Conservation (phyloP, 2,888 invertebrate genomes). For the Himalopsyche japonica region DNA sequence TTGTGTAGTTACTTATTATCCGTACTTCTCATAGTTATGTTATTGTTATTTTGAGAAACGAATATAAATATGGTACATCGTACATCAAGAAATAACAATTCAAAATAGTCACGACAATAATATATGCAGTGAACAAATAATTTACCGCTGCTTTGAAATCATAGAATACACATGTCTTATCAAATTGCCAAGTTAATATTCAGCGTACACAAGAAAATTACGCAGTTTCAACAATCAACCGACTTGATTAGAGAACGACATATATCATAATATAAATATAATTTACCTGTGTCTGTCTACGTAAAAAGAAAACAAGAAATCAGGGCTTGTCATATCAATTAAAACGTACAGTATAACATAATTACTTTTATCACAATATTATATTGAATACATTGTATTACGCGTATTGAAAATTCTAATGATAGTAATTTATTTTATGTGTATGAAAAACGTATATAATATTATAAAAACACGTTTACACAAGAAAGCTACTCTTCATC, state of each 20-base stretch:
- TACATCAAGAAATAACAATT: not conserved
- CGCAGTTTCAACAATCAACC: not conserved
- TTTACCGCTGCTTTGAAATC: not conserved
- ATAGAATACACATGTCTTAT: not conserved
- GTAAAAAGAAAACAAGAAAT: not conserved
- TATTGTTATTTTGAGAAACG: not conserved
- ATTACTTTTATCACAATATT: too few species aligned
- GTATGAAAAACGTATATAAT: too few species aligned
- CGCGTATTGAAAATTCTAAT: too few species aligned
- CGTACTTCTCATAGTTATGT: not conserved
- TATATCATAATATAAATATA: not conserved
- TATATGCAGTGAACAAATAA: not conserved
- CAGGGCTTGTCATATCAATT: not conserved
- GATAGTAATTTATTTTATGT: too few species aligned
- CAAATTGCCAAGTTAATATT: not conserved
- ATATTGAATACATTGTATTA: too few species aligned
- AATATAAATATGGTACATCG: not conserved
- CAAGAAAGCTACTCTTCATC: too few species aligned
- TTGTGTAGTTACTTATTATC: too few species aligned
- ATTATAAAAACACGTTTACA: too few species aligned
- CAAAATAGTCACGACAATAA: not conserved
- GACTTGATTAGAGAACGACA: not conserved
- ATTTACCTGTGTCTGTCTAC: not conserved
- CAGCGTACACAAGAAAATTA: not conserved
- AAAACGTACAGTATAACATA: not conserved